phyloP scores from a whole-genome alignment of 2,888 invertebrate genomes.

The Loripinus fragilis region DNA sequence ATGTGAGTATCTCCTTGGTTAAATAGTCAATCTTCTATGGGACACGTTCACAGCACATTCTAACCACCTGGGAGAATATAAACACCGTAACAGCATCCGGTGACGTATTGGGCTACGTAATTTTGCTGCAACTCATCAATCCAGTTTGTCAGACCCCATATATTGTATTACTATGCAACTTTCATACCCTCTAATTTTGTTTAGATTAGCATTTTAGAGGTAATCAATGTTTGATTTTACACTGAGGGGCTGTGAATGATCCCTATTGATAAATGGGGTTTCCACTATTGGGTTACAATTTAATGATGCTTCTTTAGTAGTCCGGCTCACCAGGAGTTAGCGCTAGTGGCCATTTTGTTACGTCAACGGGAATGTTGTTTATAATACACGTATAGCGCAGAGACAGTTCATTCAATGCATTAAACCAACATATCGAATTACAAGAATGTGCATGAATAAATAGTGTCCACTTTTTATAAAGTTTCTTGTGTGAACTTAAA shows the following conservation, averaged over 20 bases:
- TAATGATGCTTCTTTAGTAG: slow-evolving; percentile 5
- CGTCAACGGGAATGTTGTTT: background rate
- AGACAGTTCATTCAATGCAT: background rate
- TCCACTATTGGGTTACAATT: slow-evolving; percentile 16
- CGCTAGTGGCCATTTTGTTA: slow-evolving; percentile 9
- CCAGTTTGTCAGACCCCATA: background rate
- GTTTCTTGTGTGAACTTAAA: too few relatives aligned
- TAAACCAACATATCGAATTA: background rate
- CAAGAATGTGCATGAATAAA: background rate
- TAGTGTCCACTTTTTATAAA: too few relatives aligned
- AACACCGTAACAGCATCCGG: slow-evolving; percentile 11
- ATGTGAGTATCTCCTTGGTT: too few relatives aligned
- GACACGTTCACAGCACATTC: too few relatives aligned
- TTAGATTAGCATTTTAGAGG: slow-evolving; percentile 17
- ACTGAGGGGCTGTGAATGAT: slow-evolving; percentile 1
- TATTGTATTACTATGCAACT: background rate
- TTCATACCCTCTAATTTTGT: slow-evolving; percentile 21
- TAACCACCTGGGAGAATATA: background rate
- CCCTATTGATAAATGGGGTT: background rate
- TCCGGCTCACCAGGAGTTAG: background rate
- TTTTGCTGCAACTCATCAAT: slow-evolving; percentile 1
- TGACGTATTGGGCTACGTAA: slow-evolving; percentile 17
- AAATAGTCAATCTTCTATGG: too few relatives aligned
- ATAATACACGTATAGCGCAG: background rate
- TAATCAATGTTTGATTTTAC: slow-evolving; percentile 20